phyloP scores from a whole-genome alignment of 2,888 invertebrate genomes.

The Erebia aethiops region DNA sequence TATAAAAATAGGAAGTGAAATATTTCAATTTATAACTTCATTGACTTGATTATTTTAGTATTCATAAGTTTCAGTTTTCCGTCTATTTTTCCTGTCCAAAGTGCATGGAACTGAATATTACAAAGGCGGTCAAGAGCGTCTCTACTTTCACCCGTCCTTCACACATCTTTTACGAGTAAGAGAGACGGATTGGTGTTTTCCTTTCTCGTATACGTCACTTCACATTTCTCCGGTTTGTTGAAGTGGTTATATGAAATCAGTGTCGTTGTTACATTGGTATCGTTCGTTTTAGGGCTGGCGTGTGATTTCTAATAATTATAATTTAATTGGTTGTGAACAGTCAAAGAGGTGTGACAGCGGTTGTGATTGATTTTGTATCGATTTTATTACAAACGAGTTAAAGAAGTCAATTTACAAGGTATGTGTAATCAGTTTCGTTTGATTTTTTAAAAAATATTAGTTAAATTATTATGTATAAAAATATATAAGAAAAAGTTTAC shows the following conservation, averaged over 20 bases:
- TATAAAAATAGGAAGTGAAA: background rate
- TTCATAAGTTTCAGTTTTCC: background rate
- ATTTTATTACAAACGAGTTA: slow-evolving; percentile 29
- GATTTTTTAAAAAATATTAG: background rate
- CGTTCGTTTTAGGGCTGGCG: slow-evolving; percentile 67
- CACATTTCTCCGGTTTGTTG: slow-evolving; percentile 73
- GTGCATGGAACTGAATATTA: slow-evolving; percentile 76
- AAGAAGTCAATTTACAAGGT: slow-evolving; percentile 55
- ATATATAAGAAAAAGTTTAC: background rate
- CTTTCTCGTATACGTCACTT: slow-evolving; percentile 76
- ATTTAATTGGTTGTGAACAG: slow-evolving; percentile 60
- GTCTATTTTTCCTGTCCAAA: slow-evolving; percentile 41
- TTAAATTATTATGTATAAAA: background rate
- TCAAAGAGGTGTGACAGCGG: slow-evolving; percentile 53
- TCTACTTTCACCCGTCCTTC: slow-evolving; percentile 65
- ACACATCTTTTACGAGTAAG: slow-evolving; percentile 53
- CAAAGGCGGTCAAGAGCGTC: slow-evolving; percentile 72
- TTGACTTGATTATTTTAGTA: background rate
- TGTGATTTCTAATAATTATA: slow-evolving; percentile 60
- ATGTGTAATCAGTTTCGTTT: slow-evolving; percentile 33
- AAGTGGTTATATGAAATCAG: slow-evolving; percentile 67
- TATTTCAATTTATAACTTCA: background rate
- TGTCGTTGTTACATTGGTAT: slow-evolving; percentile 67
- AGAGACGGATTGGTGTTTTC: slow-evolving; percentile 70
- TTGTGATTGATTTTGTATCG: slow-evolving; percentile 41